These are phyloP conservation scores for Amblyopsis rosae DNA, from an alignment of 2,113 vertebrate species.

Conservation along the genomic window DNA sequence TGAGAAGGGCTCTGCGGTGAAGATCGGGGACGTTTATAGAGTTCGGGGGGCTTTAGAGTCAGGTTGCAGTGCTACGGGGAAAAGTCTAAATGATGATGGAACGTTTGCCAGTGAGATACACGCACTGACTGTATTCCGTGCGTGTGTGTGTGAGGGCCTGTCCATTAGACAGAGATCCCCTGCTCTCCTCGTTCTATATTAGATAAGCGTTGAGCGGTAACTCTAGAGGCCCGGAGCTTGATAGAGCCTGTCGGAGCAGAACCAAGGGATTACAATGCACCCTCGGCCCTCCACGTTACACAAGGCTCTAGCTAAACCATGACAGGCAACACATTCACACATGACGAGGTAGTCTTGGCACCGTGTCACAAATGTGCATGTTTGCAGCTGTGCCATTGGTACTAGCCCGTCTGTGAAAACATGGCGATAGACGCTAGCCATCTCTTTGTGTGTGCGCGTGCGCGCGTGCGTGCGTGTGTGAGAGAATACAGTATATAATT, in stretches of 20 bases:
- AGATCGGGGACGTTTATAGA: constrained; percentile 40
- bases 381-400: constrained; percentile 5
- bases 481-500: no score
- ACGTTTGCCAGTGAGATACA: not conserved
- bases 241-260: constrained; percentile 28
- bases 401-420: no score
- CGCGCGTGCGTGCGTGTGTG: no score
- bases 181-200: constrained; percentile 5
- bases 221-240: not conserved
- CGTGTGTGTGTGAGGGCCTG: not conserved
- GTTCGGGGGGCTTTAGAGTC: constrained; percentile 20
- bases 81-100: constrained; percentile 15
- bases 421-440: no score
- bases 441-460: no score
- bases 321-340: constrained; percentile 10
- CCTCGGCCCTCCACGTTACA: not conserved
- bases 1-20: not conserved
- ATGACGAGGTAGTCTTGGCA: constrained; percentile 20
- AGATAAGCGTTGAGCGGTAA: constrained; percentile 23
- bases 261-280: not conserved
- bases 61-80: constrained; percentile 24
- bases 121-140: no score
- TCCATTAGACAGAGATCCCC: not conserved
- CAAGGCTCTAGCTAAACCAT: not conserved
- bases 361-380: no score